Base-by-base conservation (phyloP, 2,113 vertebrate genomes). In the Aphyosemion australe region DNA sequence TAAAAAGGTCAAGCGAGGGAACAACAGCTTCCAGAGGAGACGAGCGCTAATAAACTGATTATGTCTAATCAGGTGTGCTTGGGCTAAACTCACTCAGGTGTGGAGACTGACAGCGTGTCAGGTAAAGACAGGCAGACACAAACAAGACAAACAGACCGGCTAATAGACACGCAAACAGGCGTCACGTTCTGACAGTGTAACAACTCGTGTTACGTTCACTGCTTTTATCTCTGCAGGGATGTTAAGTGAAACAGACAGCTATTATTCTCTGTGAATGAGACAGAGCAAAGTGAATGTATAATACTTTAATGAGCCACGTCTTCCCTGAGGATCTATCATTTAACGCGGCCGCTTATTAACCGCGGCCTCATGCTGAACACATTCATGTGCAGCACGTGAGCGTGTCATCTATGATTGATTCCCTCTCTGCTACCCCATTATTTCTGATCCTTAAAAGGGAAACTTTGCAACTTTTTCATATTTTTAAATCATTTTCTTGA, bases 241-340 rank as follows among this genome's bases (percentile, higher is more conserved):
- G 39, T n/a, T 32, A 34, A 65, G 42, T 49, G 57, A 75, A 69
- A 79, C 42, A 41, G 34, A 48, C 45, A 49, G 9, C 12, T n/a
- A 12, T 37, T 26, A 55, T 32, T 37, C 6, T 11, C 59, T 55
- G 50, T 68, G 62, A 74, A 69, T 26, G 55, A 71, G 56, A 62
- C 51, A 60, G 18, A 86, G 80, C 71, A 81, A 72, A 81, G 81
- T 60, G 67, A 72, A 84, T 84, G 68, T 73, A 54, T 81, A 75
- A 73, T 79, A 84, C 43, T 84, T 84, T 84, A 86, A 85, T 87
- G 84, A 88, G 76, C 76, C 41, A 19, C 37, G 53, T 67, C 64
- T 61, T 58, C 61, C 72, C 66, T 13, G 20, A 65, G 73, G 79
- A 78, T 76, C 69, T 61, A 63, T 74, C 74, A 73, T 72, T 62